Conservation (phyloP, 2,797 vertebrate genomes). For the Micromesistius poutassou region DNA sequence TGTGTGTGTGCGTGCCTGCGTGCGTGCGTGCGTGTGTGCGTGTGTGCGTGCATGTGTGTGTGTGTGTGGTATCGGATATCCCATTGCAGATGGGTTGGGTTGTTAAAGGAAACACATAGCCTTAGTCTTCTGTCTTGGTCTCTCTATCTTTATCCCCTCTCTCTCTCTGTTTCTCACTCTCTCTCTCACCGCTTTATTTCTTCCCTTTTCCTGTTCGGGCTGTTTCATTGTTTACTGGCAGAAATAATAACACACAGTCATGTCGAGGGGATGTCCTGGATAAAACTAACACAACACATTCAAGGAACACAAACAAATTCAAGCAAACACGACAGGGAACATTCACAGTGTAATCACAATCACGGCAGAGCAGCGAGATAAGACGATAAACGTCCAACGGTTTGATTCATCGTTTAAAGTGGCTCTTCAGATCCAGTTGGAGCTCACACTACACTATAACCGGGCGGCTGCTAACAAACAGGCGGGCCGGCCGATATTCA, state of each 20-base stretch:
- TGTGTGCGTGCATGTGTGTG: slow-evolving; percentile 13
- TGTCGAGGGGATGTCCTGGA: background rate
- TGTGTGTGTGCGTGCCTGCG: background rate
- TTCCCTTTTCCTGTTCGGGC: background rate
- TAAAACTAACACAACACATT: background rate
- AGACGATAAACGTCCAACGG: background rate
- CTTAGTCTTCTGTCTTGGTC: background rate
- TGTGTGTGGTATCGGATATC: slow-evolving; percentile 47
- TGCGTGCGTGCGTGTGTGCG: background rate
- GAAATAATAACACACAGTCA: slow-evolving; percentile 26
- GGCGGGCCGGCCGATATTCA: slow-evolving; percentile 28
- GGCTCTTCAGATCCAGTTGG: slow-evolving; percentile 14
- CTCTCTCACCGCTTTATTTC: slow-evolving; percentile 16
- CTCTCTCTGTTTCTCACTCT: slow-evolving; percentile 4
- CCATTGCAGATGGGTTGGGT: slow-evolving; percentile 52
- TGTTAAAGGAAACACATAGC: slow-evolving; percentile 52
- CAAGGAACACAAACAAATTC: background rate
- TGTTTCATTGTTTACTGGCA: slow-evolving; percentile 15
- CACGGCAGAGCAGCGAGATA: background rate
- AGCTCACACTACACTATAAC: background rate
- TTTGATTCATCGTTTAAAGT: background rate
- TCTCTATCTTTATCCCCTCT: background rate
- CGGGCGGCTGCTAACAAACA: background rate
- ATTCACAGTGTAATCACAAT: background rate
- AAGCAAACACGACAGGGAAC: background rate